Evolutionary conservation across 2,888 invertebrate genomes (phyloP), one percentile per base, ranked within the genome.

Genomic region (Erpobdella octoculata): DNA sequence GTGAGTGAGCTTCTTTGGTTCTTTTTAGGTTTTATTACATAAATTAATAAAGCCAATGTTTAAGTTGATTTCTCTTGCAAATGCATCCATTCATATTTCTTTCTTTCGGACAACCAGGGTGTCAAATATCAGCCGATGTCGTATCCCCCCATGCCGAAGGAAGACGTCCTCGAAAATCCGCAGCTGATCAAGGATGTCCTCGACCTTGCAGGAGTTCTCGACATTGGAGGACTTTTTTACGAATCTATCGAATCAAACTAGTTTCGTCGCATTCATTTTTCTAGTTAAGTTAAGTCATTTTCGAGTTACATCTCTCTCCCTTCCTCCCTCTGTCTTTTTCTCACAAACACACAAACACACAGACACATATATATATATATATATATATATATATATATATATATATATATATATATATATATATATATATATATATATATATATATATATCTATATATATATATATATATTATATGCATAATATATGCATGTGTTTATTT

Each of bases 61-160:
- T n/a, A 46, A 3, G 18, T 46, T n/a, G 18, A 5, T 46, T 5
- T 3, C 5, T n/a, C 21, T 46, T 46, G 46, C 18, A 21, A 46
- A 46, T 46, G 21, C 21, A 21, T n/a, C 21, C 21, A 46, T n/a
- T n/a, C 2, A 46, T 1, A 46, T 53, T 53, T 53, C 8, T 18
- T n/a, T n/a, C n/a, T n/a, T 53, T n/a, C 12, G 2, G 21, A 25
- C 21, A 18, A 12, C 41, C 87, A 92, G 80, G 89, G 90, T 74
- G 89, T 90, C n/a, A 89, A 89, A 79, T 91, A 90, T 84, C 88
- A 91, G 80, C 92, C 94, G 18, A 88, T 90, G 64, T 90, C 90
- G 78, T 90, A 91, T 79, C 94, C 94, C 38, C 87, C 89, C 31
- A 85, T 95, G 77, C 93, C 94, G 33, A 91, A 92, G 78, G 88